Conservation (phyloP, 2,888 invertebrate genomes). For the Dinocampus coccinellae region DNA sequence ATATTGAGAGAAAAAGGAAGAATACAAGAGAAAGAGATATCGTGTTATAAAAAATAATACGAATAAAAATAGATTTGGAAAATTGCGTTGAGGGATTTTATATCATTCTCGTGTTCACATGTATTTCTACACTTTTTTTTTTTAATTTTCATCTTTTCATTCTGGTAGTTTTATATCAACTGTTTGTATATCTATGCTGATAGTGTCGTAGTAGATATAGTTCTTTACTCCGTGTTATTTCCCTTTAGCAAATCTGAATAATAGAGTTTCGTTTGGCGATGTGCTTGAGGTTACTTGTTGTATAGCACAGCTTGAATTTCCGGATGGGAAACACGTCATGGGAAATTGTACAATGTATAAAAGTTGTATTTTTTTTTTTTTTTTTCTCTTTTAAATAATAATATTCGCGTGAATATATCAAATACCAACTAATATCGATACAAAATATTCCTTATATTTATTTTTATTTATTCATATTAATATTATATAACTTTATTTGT, state of each 20-base stretch:
- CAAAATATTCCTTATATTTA: background rate
- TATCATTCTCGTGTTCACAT: background rate
- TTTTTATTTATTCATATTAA: background rate
- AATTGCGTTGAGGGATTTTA: slow-evolving; percentile 14
- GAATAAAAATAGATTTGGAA: slow-evolving; percentile 2
- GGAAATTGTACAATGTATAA: slow-evolving; percentile 30
- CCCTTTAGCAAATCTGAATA: slow-evolving; percentile 34
- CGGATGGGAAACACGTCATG: slow-evolving; percentile 36
- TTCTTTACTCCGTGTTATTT: background rate
- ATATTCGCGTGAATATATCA: slow-evolving; percentile 17
- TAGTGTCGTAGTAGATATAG: background rate
- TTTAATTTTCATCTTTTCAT: background rate
- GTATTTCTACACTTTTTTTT: background rate
- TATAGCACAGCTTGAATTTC: slow-evolving; percentile 32
- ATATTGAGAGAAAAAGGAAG: background rate
- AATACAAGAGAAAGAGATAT: background rate
- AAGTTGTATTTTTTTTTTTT: slow-evolving; percentile 2
- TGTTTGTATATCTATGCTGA: background rate
- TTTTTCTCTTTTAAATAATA: background rate
- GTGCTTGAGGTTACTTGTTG: slow-evolving; percentile 27
- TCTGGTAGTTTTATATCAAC: background rate
- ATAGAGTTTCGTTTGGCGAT: slow-evolving; percentile 40
- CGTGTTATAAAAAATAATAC: background rate
- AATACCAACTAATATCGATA: slow-evolving; percentile 4
- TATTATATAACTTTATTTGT: background rate